Percentiles rank a stretch among this genome's conserved stretches.
phyloP scores from a whole-genome alignment of 2,888 invertebrate species.

The Mythimna vitellina region DNA sequence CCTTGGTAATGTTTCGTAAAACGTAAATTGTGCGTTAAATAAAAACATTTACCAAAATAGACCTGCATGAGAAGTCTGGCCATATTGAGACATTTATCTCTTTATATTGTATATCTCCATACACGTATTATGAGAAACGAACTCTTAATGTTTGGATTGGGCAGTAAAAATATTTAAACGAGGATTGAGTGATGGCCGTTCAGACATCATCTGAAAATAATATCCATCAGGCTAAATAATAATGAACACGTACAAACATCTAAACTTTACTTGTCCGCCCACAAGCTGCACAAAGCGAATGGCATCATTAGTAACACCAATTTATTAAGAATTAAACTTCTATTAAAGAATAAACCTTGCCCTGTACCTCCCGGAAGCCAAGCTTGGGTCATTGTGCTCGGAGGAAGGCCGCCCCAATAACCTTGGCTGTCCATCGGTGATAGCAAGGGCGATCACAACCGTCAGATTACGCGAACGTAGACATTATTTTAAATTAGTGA shows the following conservation, averaged over 20 bases:
- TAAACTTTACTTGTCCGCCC: conserved; percentile 51
- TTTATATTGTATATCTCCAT: conserved; percentile 14
- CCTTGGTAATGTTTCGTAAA: conserved; percentile 12
- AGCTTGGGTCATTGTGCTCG: conserved; percentile 73
- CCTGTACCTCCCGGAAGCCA: conserved; percentile 68
- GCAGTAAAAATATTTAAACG: conserved; percentile 14
- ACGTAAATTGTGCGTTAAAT: not conserved
- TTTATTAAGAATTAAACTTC: conserved; percentile 48
- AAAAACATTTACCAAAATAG: not conserved
- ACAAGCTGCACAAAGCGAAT: conserved; percentile 22
- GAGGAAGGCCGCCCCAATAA: conserved; percentile 65
- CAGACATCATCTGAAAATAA: conserved; percentile 18
- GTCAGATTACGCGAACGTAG: conserved; percentile 39
- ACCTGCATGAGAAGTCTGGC: not conserved
- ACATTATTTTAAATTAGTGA: conserved; percentile 42
- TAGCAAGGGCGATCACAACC: conserved; percentile 71
- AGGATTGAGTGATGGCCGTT: conserved; percentile 13
- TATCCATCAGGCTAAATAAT: conserved; percentile 12
- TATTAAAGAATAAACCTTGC: conserved; percentile 58
- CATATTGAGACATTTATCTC: not conserved
- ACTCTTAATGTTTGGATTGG: conserved; percentile 5
- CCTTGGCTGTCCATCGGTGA: conserved; percentile 70
- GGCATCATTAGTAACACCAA: conserved; percentile 29
- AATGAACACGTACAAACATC: conserved; percentile 6
- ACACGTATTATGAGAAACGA: conserved; percentile 2